These are phyloP conservation scores for Eulemur mongoz DNA, from an alignment of 2,797 vertebrate species.

Conservation along the genomic window DNA sequence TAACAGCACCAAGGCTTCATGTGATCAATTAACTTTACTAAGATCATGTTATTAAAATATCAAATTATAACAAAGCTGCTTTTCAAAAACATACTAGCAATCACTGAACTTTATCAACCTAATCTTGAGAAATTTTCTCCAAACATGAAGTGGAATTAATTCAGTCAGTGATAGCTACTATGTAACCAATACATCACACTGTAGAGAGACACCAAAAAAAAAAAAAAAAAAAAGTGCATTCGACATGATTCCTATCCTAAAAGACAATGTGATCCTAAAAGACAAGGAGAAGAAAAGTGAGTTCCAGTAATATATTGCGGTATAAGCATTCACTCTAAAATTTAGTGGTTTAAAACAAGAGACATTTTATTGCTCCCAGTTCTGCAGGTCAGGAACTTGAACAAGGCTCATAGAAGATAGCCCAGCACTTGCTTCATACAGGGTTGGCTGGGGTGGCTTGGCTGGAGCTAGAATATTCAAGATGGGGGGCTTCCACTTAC, in stretches of 20 bases:
- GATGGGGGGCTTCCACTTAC: fast-evolving
- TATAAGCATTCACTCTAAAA: neutral
- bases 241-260: neutral
- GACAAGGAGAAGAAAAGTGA: neutral
- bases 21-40: neutral
- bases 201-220: neutral
- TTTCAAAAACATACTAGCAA: conserved; percentile 28
- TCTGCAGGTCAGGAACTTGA: neutral
- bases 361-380: neutral
- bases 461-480: neutral
- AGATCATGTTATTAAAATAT: neutral
- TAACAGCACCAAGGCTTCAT: neutral
- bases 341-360: neutral
- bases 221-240: neutral
- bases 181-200: conserved; percentile 15
- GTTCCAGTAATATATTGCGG: neutral
- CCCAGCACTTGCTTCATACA: neutral
- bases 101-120: neutral
- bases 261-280: neutral
- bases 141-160: conserved; percentile 39
- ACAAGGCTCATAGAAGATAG: neutral
- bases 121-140: conserved; percentile 48
- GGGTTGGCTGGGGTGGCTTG: neutral
- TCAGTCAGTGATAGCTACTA: conserved; percentile 14
- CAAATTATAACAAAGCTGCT: conserved; percentile 41